These are phyloP conservation scores for Amphipoea lucens DNA, from an alignment of 2,888 invertebrate genomes.

Conservation along the genomic window DNA sequence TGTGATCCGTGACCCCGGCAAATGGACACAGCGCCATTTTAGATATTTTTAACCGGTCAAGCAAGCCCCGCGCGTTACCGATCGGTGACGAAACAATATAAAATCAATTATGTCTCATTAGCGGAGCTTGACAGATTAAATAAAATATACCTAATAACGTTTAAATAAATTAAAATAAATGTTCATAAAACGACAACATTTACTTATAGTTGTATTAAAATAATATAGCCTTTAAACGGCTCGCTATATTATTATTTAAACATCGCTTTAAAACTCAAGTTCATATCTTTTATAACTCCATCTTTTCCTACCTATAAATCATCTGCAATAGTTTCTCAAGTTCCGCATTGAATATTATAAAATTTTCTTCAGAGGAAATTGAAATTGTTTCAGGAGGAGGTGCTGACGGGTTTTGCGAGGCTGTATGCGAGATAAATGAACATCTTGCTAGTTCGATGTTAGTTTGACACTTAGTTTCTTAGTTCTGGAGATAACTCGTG, in stretches of 20 bases:
- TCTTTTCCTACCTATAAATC: constrained; percentile 47
- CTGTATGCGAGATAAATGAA: constrained; percentile 62
- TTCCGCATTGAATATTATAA: constrained; percentile 64
- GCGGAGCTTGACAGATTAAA: too few species aligned
- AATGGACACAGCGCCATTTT: too few species aligned
- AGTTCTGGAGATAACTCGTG: background rate
- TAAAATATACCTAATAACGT: too few species aligned
- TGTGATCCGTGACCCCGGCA: too few species aligned
- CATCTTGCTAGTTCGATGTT: constrained; percentile 48
- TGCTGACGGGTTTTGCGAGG: constrained; percentile 48
- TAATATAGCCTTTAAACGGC: too few species aligned
- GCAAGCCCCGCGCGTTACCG: too few species aligned
- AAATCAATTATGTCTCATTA: too few species aligned
- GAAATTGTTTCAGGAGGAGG: constrained; percentile 63
- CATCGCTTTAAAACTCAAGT: constrained; percentile 7
- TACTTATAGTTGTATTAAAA: too few species aligned
- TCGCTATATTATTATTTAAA: background rate
- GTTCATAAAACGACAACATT: too few species aligned
- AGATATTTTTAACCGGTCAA: too few species aligned
- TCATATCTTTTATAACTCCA: constrained; percentile 13
- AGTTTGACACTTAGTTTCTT: constrained; percentile 52
- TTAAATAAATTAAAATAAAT: too few species aligned
- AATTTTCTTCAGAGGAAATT: constrained; percentile 63
- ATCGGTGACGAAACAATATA: too few species aligned
- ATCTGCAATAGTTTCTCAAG: constrained; percentile 51